Base-by-base conservation (phyloP, 2,888 invertebrate genomes). In the Sphaeridia pumilis region DNA sequence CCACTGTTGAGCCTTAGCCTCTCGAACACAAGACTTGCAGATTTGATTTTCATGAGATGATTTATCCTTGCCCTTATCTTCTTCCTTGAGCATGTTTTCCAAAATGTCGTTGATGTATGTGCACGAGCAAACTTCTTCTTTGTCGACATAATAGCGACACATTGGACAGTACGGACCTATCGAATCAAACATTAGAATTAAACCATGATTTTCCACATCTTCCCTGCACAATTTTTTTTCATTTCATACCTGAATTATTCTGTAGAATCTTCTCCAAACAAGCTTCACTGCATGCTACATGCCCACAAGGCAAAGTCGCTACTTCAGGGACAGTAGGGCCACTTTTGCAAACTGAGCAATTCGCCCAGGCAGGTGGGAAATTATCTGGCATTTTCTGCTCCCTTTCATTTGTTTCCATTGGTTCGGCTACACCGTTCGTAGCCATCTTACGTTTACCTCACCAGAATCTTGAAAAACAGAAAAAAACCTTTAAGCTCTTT, bases 1-100 rank as follows among this genome's bases (percentile, higher is more conserved):
- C 55, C 55, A 57, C 21, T 17, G 12, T 3, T 46, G 38, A 4
- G 55, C 57, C 14, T 41, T 34, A 7, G 27, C 35, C 2, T 48
- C 49, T 24, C 57, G 35, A 7, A 54, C 49, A 48, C 57, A 57
- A 14, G 47, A 51, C 1, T 45, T 46, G 28, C 57, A 57, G 2
- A 42, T 45, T 17, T 44, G 50, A 35, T 44, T 35, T 10, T 50
- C 50, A 44, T 50, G 43, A 3, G 43, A 43, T 20, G 20, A 5
- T 3, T 44, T 43, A 17, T 49, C 43, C 21, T 43, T 42, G 22
- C n/a, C 17, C 4, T 49, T 41, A 3, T 49, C 28, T 4, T 43
- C 25, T 27, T 49, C 34, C 43, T 42, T 26, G 4, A 20, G 10
- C 21, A 42, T 4, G 5, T n/a, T n/a, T 20, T 50, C 50, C 14